phyloP scores from a whole-genome alignment of 2,797 vertebrate species.

The Anableps anableps region DNA sequence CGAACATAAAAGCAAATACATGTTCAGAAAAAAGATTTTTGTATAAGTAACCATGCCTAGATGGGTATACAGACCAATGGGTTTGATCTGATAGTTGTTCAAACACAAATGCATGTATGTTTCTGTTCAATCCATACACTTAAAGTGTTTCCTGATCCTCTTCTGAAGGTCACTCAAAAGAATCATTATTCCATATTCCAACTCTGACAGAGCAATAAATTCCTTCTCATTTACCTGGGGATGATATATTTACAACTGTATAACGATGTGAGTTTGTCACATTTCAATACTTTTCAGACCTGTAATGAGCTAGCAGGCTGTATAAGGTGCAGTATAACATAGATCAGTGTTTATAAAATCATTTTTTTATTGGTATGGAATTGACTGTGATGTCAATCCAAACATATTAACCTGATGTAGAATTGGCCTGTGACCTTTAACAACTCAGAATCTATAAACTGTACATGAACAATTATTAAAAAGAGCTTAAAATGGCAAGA shows the following conservation, averaged over 20 bases:
- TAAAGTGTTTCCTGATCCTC: too few relatives aligned
- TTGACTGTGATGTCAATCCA: slow-evolving; percentile 47
- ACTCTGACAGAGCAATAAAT: not conserved
- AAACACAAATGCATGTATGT: too few relatives aligned
- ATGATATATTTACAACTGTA: not conserved
- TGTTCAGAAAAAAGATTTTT: not conserved
- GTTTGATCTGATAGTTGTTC: not conserved
- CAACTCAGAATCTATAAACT: slow-evolving; percentile 43
- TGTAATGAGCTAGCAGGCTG: not conserved
- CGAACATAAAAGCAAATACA: not conserved
- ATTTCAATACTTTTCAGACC: not conserved
- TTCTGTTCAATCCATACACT: too few relatives aligned
- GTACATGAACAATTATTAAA: slow-evolving; percentile 18
- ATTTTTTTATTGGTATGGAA: slow-evolving; percentile 58
- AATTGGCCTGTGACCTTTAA: slow-evolving; percentile 43
- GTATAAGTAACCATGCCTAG: not conserved
- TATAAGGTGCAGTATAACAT: not conserved
- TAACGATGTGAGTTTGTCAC: not conserved
- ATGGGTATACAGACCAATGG: not conserved
- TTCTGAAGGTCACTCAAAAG: too few relatives aligned
- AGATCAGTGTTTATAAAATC: slow-evolving; percentile 54
- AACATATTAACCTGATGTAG: slow-evolving; percentile 50
- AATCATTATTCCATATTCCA: not conserved
- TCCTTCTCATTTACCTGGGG: not conserved
- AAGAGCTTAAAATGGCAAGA: not conserved